Conservation (phyloP, 2,113 vertebrate genomes). For the Loxodonta africana region DNA sequence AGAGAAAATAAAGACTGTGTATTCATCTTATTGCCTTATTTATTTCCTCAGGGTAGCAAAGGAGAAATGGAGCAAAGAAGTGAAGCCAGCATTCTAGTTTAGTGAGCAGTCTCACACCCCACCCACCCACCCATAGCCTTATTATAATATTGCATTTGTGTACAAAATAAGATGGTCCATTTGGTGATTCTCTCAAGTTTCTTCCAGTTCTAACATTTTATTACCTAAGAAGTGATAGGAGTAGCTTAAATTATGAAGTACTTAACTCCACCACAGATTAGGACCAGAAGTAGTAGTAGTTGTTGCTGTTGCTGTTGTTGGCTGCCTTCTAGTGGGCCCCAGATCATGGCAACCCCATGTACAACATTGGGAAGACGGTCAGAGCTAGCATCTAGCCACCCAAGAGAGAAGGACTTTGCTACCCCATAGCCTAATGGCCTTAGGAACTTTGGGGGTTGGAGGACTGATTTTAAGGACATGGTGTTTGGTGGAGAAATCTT, state of each 20-base stretch:
- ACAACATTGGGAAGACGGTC: neutral
- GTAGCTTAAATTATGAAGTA: neutral
- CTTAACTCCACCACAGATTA: neutral
- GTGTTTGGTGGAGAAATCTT: neutral
- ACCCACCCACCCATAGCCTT: neutral
- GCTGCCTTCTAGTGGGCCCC: neutral
- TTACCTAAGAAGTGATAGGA: slow-evolving; percentile 9
- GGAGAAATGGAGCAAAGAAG: neutral
- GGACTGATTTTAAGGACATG: neutral
- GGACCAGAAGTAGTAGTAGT: neutral
- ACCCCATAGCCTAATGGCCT: neutral
- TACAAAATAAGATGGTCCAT: neutral
- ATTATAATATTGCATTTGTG: neutral
- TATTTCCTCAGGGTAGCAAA: slow-evolving; percentile 28
- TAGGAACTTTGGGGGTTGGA: neutral
- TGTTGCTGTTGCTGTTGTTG: neutral
- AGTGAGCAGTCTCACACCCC: neutral
- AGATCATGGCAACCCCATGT: neutral
- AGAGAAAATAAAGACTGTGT: slow-evolving; percentile 68
- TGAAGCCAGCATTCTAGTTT: neutral
- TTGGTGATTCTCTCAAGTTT: neutral
- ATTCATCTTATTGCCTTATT: slow-evolving; percentile 33
- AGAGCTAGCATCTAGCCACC: neutral
- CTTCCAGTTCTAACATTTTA: slow-evolving; percentile 7
- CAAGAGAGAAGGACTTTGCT: neutral